Evolutionary conservation across 2,797 vertebrate genomes (phyloP).

Genomic region (Ispidina lecontei): DNA sequence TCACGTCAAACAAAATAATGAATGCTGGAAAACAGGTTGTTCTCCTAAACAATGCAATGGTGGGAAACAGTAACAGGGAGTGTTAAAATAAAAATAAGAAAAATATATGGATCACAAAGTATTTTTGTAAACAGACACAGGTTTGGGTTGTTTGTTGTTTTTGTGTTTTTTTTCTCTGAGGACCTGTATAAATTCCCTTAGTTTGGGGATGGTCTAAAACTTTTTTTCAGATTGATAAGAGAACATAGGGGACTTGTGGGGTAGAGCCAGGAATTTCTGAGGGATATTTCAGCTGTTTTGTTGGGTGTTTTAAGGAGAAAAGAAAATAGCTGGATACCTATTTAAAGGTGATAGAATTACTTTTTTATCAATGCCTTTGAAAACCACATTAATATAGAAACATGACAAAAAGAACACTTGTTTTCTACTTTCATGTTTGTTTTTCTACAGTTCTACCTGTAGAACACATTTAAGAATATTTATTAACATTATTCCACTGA

Average conservation of each 20-base stretch:
- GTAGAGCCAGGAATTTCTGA: neutral
- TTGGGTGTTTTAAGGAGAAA: neutral
- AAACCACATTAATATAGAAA: neutral
- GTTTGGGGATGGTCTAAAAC: accelerated
- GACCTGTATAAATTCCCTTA: neutral
- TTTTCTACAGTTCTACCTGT: neutral
- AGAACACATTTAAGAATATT: neutral
- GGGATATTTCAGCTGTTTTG: neutral
- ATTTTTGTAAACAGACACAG: neutral
- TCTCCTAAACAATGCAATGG: neutral
- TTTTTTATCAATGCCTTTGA: neutral
- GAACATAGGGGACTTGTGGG: accelerated
- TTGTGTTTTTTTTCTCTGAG: neutral
- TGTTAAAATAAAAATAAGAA: neutral
- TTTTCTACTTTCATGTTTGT: neutral
- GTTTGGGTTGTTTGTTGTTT: accelerated
- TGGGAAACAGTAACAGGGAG: neutral
- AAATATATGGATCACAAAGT: neutral
- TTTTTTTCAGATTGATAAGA: neutral
- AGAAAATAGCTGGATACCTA: neutral
- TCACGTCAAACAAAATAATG: neutral
- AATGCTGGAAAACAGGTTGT: neutral
- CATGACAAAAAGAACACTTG: neutral
- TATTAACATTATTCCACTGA: neutral
- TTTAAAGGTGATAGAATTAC: neutral